Evolutionary conservation across 2,797 vertebrate species (phyloP).

Genomic region (Saxicola maurus): DNA sequence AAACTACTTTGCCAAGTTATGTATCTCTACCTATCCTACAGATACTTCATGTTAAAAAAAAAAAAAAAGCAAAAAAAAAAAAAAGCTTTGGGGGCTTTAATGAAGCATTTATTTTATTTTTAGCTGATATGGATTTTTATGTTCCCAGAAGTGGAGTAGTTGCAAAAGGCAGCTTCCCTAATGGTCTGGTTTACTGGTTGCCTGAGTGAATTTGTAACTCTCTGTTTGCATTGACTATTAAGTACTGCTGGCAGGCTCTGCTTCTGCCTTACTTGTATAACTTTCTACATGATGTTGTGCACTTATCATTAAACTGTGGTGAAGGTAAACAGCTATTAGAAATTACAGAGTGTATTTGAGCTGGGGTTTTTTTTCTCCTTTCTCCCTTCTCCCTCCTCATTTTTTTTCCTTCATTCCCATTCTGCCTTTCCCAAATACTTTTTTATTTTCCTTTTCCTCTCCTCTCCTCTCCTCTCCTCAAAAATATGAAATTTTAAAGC

Average conservation of each 20-base stretch:
- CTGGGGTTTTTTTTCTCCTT: background rate
- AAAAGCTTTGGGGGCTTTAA: background rate
- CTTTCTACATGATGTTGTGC: background rate
- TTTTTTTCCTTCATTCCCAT: background rate
- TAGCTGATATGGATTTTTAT: background rate
- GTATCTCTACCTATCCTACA: background rate
- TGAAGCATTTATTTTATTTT: background rate
- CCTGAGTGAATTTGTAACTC: background rate
- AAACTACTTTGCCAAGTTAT: background rate
- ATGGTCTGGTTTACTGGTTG: background rate
- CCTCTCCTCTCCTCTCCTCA: too few species aligned
- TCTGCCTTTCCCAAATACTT: background rate
- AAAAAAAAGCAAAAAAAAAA: background rate
- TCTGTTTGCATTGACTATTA: background rate
- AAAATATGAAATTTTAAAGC: background rate
- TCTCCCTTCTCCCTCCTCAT: background rate
- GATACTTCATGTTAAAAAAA: background rate
- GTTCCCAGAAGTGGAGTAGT: background rate
- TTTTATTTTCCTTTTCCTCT: background rate
- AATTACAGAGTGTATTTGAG: background rate
- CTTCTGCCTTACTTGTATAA: background rate
- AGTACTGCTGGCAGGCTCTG: background rate
- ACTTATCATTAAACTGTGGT: background rate
- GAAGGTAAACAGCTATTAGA: background rate
- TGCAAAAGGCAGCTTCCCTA: background rate